Evolutionary conservation across 2,797 vertebrate genomes (phyloP).

Genomic region (Pseudochaenichthys georgianus): DNA sequence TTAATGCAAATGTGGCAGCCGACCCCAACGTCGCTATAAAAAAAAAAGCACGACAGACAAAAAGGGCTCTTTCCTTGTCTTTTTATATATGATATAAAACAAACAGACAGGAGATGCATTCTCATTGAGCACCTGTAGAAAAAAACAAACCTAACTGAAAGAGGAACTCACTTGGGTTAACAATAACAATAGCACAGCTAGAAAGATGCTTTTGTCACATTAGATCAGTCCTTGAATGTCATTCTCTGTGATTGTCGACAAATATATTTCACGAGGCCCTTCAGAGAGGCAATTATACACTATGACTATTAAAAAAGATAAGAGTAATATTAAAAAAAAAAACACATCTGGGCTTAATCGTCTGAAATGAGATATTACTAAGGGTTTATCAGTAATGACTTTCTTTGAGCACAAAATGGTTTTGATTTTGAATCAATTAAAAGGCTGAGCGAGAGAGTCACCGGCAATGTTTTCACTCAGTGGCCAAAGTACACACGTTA

Average conservation of each 20-base stretch:
- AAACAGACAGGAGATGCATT: conserved; percentile 64
- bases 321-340: conserved; percentile 30
- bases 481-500: conserved; percentile 61
- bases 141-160: conserved; percentile 51
- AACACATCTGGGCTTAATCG: conserved; percentile 34
- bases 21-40: conserved; percentile 16
- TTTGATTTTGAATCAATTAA: conserved; percentile 48
- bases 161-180: conserved; percentile 51
- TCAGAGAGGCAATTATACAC: conserved; percentile 27
- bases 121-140: conserved; percentile 64
- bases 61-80: conserved; percentile 29
- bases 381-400: conserved; percentile 24
- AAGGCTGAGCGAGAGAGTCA: conserved; percentile 36
- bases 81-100: conserved; percentile 75
- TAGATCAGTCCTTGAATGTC: conserved; percentile 29
- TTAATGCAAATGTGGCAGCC: conserved; percentile 41
- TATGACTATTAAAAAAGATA: conserved; percentile 34
- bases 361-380: conserved; percentile 43
- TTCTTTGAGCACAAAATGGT: conserved; percentile 50
- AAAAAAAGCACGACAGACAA: conserved; percentile 19
- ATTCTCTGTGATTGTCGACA: conserved; percentile 68
- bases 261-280: conserved; percentile 31
- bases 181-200: conserved; percentile 49
- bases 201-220: conserved; percentile 38
- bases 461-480: conserved; percentile 34